Percentiles rank a stretch among this genome's conserved stretches.
These are phyloP conservation scores for Galbula dea DNA, from an alignment of 2,113 vertebrate species.

Conservation along the genomic window DNA sequence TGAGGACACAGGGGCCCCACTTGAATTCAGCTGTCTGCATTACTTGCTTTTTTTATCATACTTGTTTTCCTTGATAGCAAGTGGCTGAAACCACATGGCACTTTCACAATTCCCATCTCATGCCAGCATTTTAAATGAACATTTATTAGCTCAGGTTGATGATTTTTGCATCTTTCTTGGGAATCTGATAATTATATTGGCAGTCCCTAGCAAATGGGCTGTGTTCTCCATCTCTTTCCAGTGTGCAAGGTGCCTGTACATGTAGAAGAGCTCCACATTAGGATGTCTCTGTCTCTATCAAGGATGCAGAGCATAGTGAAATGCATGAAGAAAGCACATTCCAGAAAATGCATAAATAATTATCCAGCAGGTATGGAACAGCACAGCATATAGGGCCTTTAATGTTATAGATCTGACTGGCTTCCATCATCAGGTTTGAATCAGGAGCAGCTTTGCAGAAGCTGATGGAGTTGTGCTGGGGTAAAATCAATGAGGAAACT, in stretches of 20 bases:
- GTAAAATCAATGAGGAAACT: neutral
- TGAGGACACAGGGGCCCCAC: neutral
- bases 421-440: neutral
- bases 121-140: neutral
- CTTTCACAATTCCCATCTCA: neutral
- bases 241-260: neutral
- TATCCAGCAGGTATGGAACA: neutral
- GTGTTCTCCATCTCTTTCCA: neutral
- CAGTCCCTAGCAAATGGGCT: neutral
- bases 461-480: neutral
- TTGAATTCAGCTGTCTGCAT: neutral
- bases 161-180: neutral
- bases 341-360: neutral
- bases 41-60: neutral
- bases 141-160: neutral
- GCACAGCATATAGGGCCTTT: neutral
- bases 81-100: rapidly evolving
- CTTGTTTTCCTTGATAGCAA: neutral
- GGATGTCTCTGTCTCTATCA: neutral
- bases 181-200: neutral
- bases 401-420: neutral
- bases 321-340: neutral
- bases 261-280: neutral
- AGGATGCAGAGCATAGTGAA: neutral
- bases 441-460: neutral